Percentiles rank a stretch among this genome's conserved stretches.
These are phyloP conservation scores for Drosophila nigromelanica DNA, from an alignment of 1,140 invertebrate genomes.

Conservation along the genomic window DNA sequence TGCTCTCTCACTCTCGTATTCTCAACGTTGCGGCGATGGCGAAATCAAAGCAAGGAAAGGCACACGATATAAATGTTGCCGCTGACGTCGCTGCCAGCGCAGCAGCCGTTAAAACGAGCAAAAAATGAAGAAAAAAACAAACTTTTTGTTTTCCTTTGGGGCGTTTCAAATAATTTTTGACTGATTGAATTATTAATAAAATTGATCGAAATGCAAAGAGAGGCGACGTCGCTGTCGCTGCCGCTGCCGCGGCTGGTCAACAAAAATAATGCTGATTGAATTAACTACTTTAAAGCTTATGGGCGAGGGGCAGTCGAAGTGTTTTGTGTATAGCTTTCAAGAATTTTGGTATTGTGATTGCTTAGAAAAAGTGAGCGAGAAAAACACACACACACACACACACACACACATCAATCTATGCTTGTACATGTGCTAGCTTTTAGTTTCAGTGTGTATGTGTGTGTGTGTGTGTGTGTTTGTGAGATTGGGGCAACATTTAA, in stretches of 20 bases:
- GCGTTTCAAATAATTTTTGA: slow-evolving; percentile 83
- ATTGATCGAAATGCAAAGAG: slow-evolving; percentile 82
- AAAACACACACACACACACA: not conserved
- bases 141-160: slow-evolving; percentile 82
- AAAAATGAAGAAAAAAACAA: slow-evolving; percentile 49
- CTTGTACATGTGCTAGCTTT: too few relatives aligned
- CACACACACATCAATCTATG: too few relatives aligned
- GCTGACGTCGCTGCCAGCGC: slow-evolving; percentile 21
- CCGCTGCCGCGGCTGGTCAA: slow-evolving; percentile 54
- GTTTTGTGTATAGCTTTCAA: not conserved
- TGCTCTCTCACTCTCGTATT: not conserved
- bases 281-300: slow-evolving; percentile 55
- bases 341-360: slow-evolving; percentile 7
- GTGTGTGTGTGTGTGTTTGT: too few relatives aligned
- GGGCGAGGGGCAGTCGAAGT: not conserved
- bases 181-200: slow-evolving; percentile 84
- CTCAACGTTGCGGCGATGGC: not conserved
- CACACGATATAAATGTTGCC: slow-evolving; percentile 21
- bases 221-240: slow-evolving; percentile 12
- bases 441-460: too few relatives aligned
- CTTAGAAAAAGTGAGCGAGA: not conserved
- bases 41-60: slow-evolving; percentile 41
- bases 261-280: slow-evolving; percentile 59
- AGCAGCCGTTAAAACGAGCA: slow-evolving; percentile 36
- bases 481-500: slow-evolving; percentile 59